phyloP scores from a whole-genome alignment of 2,113 vertebrate species.

The Tragulus kanchil region DNA sequence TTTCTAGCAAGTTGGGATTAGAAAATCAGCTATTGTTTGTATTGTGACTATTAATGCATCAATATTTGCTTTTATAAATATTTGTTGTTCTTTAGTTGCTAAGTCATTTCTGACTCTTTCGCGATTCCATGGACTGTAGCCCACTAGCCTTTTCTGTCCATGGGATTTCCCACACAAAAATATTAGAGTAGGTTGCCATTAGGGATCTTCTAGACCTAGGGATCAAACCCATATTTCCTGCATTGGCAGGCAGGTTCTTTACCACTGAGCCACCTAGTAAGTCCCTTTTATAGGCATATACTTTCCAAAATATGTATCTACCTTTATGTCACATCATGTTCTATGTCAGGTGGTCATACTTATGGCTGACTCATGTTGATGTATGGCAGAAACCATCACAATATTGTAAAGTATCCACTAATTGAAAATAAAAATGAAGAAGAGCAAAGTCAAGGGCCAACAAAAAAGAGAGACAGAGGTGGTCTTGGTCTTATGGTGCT shows the following conservation, averaged over 20 bases:
- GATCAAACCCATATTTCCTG: not conserved
- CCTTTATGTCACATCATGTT: rapidly evolving
- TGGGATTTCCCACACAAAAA: not conserved
- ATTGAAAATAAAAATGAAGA: not conserved
- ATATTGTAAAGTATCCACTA: not conserved
- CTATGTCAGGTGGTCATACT: not conserved
- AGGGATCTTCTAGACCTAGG: not conserved
- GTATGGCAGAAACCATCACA: not conserved
- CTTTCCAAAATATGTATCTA: not conserved
- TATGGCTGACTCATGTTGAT: not conserved
- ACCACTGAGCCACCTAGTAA: not conserved
- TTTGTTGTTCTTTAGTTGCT: not conserved
- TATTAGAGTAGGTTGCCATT: not conserved
- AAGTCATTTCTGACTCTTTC: not conserved
- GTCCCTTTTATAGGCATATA: not conserved
- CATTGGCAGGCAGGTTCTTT: not conserved
- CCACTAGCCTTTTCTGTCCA: not conserved
- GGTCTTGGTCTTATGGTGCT: not conserved
- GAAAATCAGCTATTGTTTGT: constrained; percentile 6
- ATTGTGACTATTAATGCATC: not conserved
- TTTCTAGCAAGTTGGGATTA: not conserved
- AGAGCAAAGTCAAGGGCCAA: not conserved
- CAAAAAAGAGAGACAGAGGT: not conserved
- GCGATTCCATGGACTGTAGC: not conserved
- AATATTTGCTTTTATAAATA: not conserved